Evolutionary conservation across 1,140 invertebrate species (phyloP).

Genomic region (Hylaeus volcanicus): DNA sequence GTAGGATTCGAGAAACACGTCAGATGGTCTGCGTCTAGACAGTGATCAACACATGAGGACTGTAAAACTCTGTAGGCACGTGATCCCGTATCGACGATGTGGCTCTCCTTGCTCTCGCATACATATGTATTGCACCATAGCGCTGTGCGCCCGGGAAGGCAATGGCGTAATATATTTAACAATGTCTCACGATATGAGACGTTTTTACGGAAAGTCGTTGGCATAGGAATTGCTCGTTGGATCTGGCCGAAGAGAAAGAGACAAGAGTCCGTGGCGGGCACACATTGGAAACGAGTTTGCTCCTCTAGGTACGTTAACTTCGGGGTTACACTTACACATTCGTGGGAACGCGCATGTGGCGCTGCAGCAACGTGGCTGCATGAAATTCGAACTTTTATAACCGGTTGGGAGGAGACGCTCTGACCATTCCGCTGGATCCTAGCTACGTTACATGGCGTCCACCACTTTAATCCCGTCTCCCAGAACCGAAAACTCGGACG

Average conservation of each 20-base stretch:
- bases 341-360: background rate
- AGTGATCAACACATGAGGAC: conserved; percentile 54
- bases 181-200: conserved; percentile 67
- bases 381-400: conserved; percentile 62
- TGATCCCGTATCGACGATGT: conserved; percentile 56
- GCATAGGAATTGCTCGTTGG: conserved; percentile 77
- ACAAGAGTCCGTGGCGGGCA: conserved; percentile 44
- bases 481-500: conserved; percentile 24
- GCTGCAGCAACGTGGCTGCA: conserved; percentile 4
- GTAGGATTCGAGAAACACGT: background rate
- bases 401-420: conserved; percentile 44
- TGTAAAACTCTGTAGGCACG: conserved; percentile 62
- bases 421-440: conserved; percentile 52
- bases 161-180: conserved; percentile 72
- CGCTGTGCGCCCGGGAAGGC: conserved; percentile 29
- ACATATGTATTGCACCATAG: conserved; percentile 61
- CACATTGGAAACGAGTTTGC: conserved; percentile 68
- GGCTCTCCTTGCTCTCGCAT: conserved; percentile 33
- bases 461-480: conserved; percentile 45
- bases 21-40: conserved; percentile 49
- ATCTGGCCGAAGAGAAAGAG: background rate
- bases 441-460: conserved; percentile 17
- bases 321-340: conserved; percentile 24
- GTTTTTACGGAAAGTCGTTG: conserved; percentile 77
- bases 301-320: conserved; percentile 55